Conservation (phyloP, 1,140 invertebrate species). For the Teleogryllus occipitalis region DNA sequence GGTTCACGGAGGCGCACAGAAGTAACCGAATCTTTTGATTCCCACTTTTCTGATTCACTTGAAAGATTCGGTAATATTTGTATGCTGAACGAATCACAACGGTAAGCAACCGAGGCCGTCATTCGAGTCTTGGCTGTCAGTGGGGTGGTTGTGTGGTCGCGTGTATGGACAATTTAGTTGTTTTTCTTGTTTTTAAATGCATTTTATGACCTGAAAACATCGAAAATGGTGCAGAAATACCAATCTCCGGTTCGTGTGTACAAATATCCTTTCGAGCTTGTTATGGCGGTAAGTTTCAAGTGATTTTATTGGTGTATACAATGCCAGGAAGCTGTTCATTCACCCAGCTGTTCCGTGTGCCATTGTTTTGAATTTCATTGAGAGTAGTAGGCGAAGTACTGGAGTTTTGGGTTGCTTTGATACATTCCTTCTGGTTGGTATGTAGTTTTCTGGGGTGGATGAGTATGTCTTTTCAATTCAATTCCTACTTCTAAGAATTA, state of each 20-base stretch:
- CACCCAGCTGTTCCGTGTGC: not conserved
- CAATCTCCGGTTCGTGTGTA: slow-evolving; percentile 91
- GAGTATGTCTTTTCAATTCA: no score
- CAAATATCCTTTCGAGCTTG: slow-evolving; percentile 92
- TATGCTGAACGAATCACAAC: no score
- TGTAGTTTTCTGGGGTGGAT: no score
- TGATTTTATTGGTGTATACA: not conserved
- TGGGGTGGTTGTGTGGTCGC: not conserved
- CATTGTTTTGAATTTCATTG: not conserved
- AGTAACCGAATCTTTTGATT: no score
- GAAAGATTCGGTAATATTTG: no score
- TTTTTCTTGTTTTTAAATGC: not conserved
- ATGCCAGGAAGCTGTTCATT: not conserved
- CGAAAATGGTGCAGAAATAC: slow-evolving; percentile 90
- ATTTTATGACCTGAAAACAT: slow-evolving; percentile 8
- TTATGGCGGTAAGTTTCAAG: slow-evolving; percentile 83
- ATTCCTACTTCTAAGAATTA: no score
- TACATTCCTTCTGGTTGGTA: no score
- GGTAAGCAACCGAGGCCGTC: not conserved
- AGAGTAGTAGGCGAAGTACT: not conserved
- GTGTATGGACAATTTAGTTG: not conserved
- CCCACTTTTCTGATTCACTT: no score
- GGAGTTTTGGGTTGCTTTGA: no score
- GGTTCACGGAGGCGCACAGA: no score
- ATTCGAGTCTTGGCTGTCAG: slow-evolving; percentile 19